A percentile compares a stretch with the other conserved stretches of the same genome.
Conservation (phyloP, 1,140 invertebrate species). For the Capitella teleta region DNA sequence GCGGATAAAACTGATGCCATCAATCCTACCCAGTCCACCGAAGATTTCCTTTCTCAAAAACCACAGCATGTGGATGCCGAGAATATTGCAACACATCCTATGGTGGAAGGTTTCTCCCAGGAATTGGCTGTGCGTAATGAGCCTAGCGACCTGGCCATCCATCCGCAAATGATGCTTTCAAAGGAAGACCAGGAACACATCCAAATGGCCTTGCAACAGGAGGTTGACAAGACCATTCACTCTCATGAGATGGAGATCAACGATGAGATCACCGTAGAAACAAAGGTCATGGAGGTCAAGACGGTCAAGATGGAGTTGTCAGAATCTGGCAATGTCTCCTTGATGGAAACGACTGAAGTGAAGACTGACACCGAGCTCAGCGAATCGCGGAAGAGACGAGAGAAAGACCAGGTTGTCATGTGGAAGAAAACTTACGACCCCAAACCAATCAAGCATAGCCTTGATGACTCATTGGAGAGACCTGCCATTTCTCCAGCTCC, state of each 20-base stretch:
- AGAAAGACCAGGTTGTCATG: slow-evolving; percentile 11
- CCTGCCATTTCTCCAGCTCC: neutral
- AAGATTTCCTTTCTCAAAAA: too few species aligned
- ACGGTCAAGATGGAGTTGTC: slow-evolving; percentile 9
- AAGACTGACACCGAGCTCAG: slow-evolving; percentile 13
- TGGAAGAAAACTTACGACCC: neutral
- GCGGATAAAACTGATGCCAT: too few species aligned
- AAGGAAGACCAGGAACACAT: too few species aligned
- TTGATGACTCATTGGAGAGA: neutral
- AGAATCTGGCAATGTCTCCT: slow-evolving; percentile 8
- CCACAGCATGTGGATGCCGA: too few species aligned
- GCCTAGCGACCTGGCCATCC: too few species aligned
- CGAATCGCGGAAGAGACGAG: slow-evolving; percentile 10
- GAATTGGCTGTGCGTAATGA: too few species aligned
- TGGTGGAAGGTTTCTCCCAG: too few species aligned
- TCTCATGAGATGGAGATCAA: slow-evolving; percentile 7
- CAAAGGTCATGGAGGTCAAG: slow-evolving; percentile 10
- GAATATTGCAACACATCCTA: too few species aligned
- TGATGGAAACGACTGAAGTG: slow-evolving; percentile 9
- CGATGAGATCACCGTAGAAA: slow-evolving; percentile 13
- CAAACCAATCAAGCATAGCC: neutral
- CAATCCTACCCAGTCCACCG: too few species aligned
- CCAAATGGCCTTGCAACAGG: slow-evolving; percentile 3
- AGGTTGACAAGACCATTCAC: slow-evolving; percentile 6
- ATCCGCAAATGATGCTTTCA: too few species aligned